Base-by-base conservation (phyloP, 1,140 invertebrate genomes). In the Brachionus sp. region DNA sequence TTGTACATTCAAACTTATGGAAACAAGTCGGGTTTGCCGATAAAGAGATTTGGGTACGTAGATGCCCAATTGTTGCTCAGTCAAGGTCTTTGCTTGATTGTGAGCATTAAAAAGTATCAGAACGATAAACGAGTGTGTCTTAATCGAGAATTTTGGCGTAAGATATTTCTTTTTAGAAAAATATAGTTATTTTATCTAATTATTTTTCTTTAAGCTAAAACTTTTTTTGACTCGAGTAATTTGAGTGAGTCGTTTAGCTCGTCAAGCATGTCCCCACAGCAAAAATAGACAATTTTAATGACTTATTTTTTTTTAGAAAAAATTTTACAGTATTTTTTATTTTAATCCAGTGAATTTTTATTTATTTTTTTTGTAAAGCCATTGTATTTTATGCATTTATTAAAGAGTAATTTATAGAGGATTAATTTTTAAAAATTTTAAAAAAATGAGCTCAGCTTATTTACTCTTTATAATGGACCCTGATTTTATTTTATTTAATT, bases 121-220 rank as follows among this genome's bases (percentile, higher is more conserved):
- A 66, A 57, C 42, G 77, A 80, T 25, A 80, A 80, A 13, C 77
- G 77, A 33, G 62, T 80, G 6, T 62, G 77, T 66, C 50, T 80
- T 6, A 80, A 80, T 16, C 29, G 62, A 33, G 77, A 80, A 23
- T 80, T 80, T 80, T 80, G 50, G 77, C 77, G 70, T 75, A 46
- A 50, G 37, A 9, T 39, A 19, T 19, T 75, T 35, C 13, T 12
- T 42, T 37, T 23, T 7, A 25, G 37, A n/a, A 19, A 73, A 39
- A 83, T 35, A 19, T 33, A 29, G 1, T 42, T 29, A 46, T 13
- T 25, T 37, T 64, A 44, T 16, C 5, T 19, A 66, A 80, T 37
- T 33, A 16, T 33, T 70, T 37, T 39, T 83, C 9, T 83, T 83
- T 42, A 44, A 80, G 33, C 37, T 3, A 46, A 77, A 37, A 64